phyloP scores from a whole-genome alignment of 2,113 vertebrate species.

The Gavia stellata region DNA sequence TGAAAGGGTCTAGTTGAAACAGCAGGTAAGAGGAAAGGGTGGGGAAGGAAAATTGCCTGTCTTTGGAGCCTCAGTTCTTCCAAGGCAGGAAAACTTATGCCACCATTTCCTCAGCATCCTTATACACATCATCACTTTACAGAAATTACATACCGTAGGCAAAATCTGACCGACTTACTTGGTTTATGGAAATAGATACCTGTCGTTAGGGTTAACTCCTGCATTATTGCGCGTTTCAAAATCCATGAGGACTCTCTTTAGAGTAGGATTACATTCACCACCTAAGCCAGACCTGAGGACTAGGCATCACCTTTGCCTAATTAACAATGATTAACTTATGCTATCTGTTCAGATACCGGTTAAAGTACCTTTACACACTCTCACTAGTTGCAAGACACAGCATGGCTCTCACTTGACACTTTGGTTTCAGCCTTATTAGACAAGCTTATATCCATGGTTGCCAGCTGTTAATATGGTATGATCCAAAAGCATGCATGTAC shows the following conservation, averaged over 20 bases:
- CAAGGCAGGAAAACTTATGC: background rate
- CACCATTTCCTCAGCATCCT: background rate
- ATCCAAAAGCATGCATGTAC: background rate
- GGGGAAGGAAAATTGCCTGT: background rate
- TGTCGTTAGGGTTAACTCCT: background rate
- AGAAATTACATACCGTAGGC: background rate
- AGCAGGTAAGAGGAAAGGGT: background rate
- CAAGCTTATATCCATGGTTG: background rate
- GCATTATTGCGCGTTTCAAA: background rate
- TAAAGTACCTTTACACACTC: background rate
- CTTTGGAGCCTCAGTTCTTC: background rate
- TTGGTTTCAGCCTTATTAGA: background rate
- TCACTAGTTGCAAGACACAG: background rate
- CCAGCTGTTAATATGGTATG: background rate
- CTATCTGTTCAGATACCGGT: background rate
- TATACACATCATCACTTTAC: background rate
- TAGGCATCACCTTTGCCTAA: background rate
- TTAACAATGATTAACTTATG: background rate
- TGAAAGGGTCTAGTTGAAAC: background rate
- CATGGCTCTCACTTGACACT: background rate
- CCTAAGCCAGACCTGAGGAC: background rate
- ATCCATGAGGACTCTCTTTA: background rate
- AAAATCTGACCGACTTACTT: background rate
- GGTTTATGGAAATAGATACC: background rate
- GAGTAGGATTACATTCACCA: background rate